Percentiles rank a stretch among this genome's conserved stretches.
Evolutionary conservation across 2,113 vertebrate species (phyloP).

Genomic region (Leptodactylus fuscus): DNA sequence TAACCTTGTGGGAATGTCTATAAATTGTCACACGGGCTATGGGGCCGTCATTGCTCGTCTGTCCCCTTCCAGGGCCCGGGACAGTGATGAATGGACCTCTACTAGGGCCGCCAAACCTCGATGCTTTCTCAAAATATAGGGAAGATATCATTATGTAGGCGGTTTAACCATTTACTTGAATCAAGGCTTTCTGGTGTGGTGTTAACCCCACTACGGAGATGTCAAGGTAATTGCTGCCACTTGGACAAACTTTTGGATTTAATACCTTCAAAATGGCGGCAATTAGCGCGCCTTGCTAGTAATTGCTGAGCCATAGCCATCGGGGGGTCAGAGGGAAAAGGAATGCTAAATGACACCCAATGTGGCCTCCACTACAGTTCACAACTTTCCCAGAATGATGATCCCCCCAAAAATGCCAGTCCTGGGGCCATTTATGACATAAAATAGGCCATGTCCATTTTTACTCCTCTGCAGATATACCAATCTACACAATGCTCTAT

Average conservation of each 20-base stretch:
- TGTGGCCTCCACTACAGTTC: background rate
- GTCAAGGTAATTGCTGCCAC: slow-evolving; percentile 9
- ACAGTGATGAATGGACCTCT: slow-evolving; percentile 36
- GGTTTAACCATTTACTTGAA: background rate
- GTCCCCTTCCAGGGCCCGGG: slow-evolving; percentile 18
- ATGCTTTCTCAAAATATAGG: background rate
- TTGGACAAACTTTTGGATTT: background rate
- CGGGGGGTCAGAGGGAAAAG: background rate
- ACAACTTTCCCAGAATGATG: background rate
- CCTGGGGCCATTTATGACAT: background rate
- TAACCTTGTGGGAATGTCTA: slow-evolving; percentile 54
- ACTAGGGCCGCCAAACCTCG: background rate
- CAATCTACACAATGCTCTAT: too few species aligned
- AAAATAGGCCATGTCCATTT: background rate
- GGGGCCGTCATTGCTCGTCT: slow-evolving; percentile 14
- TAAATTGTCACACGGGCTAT: slow-evolving; percentile 41
- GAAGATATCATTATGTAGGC: background rate
- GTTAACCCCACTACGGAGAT: background rate
- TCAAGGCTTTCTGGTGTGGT: background rate
- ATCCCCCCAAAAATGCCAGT: background rate
- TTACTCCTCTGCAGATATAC: background rate
- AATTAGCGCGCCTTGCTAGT: background rate
- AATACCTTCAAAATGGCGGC: background rate
- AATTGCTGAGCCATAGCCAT: background rate
- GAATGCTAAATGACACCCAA: background rate